Percentiles rank a stretch among this genome's conserved stretches.
Conservation (phyloP, 1,140 invertebrate genomes). For the Sarcophaga peregrina region DNA sequence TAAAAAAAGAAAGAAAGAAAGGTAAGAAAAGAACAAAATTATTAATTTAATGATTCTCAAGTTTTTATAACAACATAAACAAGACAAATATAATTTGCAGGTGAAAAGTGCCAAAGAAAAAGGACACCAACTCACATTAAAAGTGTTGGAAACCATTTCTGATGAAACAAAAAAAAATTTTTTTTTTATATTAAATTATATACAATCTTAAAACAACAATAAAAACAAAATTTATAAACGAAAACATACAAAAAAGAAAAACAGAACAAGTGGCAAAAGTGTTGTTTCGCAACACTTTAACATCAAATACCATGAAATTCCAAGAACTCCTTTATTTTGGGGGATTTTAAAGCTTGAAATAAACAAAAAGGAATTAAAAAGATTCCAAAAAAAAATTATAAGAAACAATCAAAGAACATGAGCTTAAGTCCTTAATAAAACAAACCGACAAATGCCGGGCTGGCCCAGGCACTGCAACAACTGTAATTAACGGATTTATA, state of each 20-base stretch:
- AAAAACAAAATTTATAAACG: neutral
- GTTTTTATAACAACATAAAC: neutral
- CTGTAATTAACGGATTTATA: conserved; percentile 36
- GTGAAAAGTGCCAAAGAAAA: conserved; percentile 17
- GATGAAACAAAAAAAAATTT: neutral
- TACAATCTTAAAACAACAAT: neutral
- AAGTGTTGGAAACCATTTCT: neutral
- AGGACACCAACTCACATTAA: neutral
- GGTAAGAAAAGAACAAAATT: too few relatives aligned
- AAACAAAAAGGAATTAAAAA: too few relatives aligned
- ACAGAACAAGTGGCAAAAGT: conserved; percentile 30
- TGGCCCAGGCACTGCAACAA: neutral
- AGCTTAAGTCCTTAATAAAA: conserved; percentile 27
- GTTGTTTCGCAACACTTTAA: conserved; percentile 32
- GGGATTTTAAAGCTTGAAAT: too few relatives aligned
- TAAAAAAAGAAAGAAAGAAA: too few relatives aligned
- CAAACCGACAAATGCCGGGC: neutral
- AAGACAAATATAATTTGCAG: conserved; percentile 2
- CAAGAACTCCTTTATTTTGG: neutral
- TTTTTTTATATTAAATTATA: conserved; percentile 15
- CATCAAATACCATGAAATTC: conserved; percentile 26
- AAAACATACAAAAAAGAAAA: neutral
- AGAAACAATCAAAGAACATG: neutral
- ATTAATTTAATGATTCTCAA: too few relatives aligned
- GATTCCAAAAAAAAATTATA: neutral